Base-by-base conservation (phyloP, 2,888 invertebrate genomes). In the Polydrusus pterygomalis region DNA sequence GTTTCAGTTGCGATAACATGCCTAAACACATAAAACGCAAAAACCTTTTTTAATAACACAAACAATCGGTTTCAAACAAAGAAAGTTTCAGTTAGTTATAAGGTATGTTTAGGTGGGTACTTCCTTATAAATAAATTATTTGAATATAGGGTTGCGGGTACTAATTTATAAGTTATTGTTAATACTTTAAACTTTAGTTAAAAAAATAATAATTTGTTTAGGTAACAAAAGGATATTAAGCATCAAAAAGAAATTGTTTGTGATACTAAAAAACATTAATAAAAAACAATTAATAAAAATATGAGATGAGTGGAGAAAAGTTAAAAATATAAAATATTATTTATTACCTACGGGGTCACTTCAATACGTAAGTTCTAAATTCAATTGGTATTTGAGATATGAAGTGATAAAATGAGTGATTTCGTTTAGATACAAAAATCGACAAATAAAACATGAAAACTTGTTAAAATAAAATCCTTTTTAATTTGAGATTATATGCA, bases 1-100 rank as follows among this genome's bases (percentile, higher is more conserved):
- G 91, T 92, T 94, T 94, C 90, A 95, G 93, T 90, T 94, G 94
- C 90, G 93, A 93, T 91, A 95, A 92, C 93, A 94, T 93, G 92
- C 95, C 94, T 94, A 92, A 91, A 92, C 89, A 89, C 86, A 84
- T 84, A 84, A 81, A 78, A 78, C 73, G 78, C 78, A 78, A 63
- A 77, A 77, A 72, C 75, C 72, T 56, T 73, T 75, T 74, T 65
- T 75, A 75, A 75, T 47, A 83, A 83, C 80, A 74, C 78, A 80
- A 77, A 80, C 78, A 82, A 17, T 3, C 20, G 6, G 34, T 0
- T 13, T 9, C 34, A 17, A 49, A 17, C 18, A 17, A 49, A 49
- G n/a, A n/a, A n/a, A n/a, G n/a, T n/a, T n/a, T n/a, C n/a, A n/a
- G n/a, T n/a, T n/a, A n/a, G n/a, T n/a, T n/a, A n/a, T n/a, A n/a